Conservation (phyloP, 2,888 invertebrate genomes). For the Andrena fulva region DNA sequence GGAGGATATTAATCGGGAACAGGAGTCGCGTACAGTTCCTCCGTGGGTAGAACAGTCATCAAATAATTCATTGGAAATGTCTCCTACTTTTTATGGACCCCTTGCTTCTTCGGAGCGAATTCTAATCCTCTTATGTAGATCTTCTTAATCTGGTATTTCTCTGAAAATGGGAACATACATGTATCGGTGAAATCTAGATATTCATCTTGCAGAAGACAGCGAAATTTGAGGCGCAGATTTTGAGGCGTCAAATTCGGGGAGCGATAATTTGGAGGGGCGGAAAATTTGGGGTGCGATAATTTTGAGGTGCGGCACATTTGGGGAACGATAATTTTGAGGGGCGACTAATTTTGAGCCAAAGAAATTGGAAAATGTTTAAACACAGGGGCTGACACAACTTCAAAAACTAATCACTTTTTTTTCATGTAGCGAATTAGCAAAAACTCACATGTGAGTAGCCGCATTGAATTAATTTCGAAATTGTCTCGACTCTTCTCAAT, state of each 20-base stretch:
- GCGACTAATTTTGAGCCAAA: no score
- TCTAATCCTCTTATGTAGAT: conserved; percentile 91
- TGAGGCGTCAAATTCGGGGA: no score
- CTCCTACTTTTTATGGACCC: conserved; percentile 49
- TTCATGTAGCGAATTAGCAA: no score
- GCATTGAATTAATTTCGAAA: no score
- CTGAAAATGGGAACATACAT: conserved; percentile 86
- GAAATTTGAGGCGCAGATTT: neutral
- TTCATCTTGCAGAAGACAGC: neutral
- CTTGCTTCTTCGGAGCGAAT: conserved; percentile 90
- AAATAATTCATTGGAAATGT: neutral
- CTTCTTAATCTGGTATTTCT: conserved; percentile 91
- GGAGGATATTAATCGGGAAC: neutral
- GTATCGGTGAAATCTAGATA: conserved; percentile 21
- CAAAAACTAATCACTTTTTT: no score
- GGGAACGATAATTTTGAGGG: no score
- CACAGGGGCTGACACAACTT: no score
- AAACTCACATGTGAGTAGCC: no score
- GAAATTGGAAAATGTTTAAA: no score
- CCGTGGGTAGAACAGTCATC: neutral
- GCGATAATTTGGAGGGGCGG: no score
- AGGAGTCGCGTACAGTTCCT: no score
- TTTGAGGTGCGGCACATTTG: neutral
- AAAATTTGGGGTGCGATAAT: neutral
- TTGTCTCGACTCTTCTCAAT: no score